phyloP scores from a whole-genome alignment of 2,888 invertebrate genomes.

The Opisthograptis luteolata region DNA sequence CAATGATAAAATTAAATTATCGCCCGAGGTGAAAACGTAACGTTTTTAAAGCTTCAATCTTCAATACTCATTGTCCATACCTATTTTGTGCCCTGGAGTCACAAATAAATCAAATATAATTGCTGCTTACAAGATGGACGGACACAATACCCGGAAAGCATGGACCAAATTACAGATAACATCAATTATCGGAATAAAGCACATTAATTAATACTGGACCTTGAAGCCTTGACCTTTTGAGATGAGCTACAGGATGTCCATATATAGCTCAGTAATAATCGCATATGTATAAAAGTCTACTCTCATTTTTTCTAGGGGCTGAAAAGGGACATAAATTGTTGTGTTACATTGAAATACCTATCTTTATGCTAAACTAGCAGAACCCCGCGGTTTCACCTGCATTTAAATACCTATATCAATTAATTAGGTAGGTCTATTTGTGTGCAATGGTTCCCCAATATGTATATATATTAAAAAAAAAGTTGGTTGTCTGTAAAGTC shows the following conservation, averaged over 20 bases:
- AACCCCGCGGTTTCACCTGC: too few species aligned
- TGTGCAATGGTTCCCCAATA: too few species aligned
- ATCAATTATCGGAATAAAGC: constrained; percentile 4
- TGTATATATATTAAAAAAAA: too few species aligned
- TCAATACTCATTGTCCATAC: background rate
- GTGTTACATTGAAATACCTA: too few species aligned
- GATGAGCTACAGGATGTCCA: constrained; percentile 14
- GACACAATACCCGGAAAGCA: constrained; percentile 27
- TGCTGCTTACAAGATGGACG: background rate
- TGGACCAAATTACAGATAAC: constrained; percentile 16
- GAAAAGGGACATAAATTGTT: too few species aligned
- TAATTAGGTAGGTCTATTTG: too few species aligned
- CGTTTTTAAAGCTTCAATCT: background rate
- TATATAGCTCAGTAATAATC: constrained; percentile 7
- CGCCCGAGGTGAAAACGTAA: background rate
- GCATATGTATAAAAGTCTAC: too few species aligned
- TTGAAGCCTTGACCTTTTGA: constrained; percentile 29
- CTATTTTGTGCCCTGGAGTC: background rate
- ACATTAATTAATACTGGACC: background rate
- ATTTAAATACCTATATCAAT: too few species aligned
- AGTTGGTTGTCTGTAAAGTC: too few species aligned
- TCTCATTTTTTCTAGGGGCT: too few species aligned
- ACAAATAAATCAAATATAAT: constrained; percentile 7
- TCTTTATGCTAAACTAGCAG: too few species aligned
- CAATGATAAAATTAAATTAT: background rate